phyloP scores from a whole-genome alignment of 2,797 vertebrate genomes.

The Xiphorhynchus erythropygius region DNA sequence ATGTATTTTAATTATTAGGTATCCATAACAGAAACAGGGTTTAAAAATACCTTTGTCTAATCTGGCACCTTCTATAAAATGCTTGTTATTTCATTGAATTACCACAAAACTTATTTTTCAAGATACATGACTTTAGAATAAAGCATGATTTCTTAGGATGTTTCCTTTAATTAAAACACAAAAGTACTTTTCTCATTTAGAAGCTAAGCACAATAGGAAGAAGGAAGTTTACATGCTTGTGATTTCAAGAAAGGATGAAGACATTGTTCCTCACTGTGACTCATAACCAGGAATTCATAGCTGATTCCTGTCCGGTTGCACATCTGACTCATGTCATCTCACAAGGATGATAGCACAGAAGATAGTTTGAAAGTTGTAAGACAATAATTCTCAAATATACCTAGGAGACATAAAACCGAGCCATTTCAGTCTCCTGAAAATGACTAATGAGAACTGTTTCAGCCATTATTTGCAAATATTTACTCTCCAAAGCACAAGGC shows the following conservation, averaged over 20 bases:
- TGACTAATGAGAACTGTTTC: background rate
- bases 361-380: background rate
- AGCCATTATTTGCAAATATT: background rate
- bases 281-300: slow-evolving; percentile 61
- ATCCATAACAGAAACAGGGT: background rate
- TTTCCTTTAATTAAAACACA: slow-evolving; percentile 25
- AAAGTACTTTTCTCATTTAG: slow-evolving; percentile 28
- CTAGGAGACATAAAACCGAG: background rate
- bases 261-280: slow-evolving; percentile 37
- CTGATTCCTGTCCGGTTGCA: slow-evolving; percentile 36
- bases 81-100: slow-evolving; percentile 9
- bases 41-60: background rate
- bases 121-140: background rate
- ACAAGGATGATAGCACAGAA: background rate
- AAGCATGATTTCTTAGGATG: background rate
- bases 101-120: background rate
- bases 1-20: background rate
- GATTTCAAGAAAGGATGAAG: slow-evolving; percentile 29
- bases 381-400: background rate
- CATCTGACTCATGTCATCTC: slow-evolving; percentile 45
- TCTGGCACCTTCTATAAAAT: background rate
- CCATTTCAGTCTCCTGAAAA: slow-evolving; percentile 23
- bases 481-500: background rate
- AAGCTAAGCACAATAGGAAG: slow-evolving; percentile 40
- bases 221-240: slow-evolving; percentile 54